phyloP scores from a whole-genome alignment of 2,888 invertebrate genomes.

The Apamea anceps region DNA sequence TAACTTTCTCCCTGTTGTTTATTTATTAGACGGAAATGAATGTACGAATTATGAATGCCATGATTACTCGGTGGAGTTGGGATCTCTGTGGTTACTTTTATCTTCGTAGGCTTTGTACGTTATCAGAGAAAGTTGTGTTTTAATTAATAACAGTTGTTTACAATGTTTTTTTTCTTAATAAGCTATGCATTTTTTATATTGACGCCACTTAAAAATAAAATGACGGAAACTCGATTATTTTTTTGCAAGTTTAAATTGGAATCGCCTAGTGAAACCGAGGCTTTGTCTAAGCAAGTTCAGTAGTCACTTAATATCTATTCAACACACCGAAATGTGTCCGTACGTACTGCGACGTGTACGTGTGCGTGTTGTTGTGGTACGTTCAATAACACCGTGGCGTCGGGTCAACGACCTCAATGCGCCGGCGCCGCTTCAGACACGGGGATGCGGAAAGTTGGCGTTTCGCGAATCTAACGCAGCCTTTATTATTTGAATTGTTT shows the following conservation, averaged over 20 bases:
- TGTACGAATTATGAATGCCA: slow-evolving; percentile 45
- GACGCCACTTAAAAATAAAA: not conserved
- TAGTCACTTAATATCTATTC: slow-evolving; percentile 69
- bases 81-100: slow-evolving; percentile 36
- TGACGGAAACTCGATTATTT: not conserved
- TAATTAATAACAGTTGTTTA: not conserved
- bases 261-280: slow-evolving; percentile 43
- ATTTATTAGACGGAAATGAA: slow-evolving; percentile 38
- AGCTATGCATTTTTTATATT: not conserved
- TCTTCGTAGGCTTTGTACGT: not conserved
- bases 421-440: slow-evolving; percentile 84
- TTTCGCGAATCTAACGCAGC: slow-evolving; percentile 69
- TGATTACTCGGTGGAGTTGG: slow-evolving; percentile 27
- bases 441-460: slow-evolving; percentile 76
- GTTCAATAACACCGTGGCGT: slow-evolving; percentile 87
- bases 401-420: slow-evolving; percentile 85
- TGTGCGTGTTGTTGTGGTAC: slow-evolving; percentile 83
- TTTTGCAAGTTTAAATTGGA: slow-evolving; percentile 24
- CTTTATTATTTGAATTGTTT: slow-evolving; percentile 60
- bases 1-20: slow-evolving; percentile 57
- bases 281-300: slow-evolving; percentile 67
- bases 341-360: slow-evolving; percentile 60
- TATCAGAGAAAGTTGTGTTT: slow-evolving; percentile 24
- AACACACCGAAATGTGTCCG: slow-evolving; percentile 63
- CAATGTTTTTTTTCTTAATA: not conserved